A percentile compares a stretch with the other conserved stretches of the same genome.
Evolutionary conservation across 2,888 invertebrate species (phyloP).

Genomic region (Plebejus argus): DNA sequence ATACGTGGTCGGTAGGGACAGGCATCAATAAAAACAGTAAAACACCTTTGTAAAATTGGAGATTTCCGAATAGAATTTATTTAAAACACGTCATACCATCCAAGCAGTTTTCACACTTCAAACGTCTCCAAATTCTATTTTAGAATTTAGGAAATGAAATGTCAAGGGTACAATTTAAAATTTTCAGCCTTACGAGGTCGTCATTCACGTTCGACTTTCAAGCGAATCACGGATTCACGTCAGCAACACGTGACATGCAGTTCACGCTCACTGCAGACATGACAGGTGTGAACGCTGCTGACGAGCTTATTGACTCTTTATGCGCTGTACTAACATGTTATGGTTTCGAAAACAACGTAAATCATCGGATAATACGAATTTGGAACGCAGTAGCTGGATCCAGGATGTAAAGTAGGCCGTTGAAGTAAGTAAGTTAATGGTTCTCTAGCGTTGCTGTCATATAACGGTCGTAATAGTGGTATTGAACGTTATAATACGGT

Average conservation of each 20-base stretch:
- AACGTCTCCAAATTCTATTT: background rate
- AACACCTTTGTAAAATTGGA: background rate
- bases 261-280: constrained; percentile 34
- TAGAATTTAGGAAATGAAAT: constrained; percentile 30
- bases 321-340: background rate
- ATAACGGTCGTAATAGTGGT: no score
- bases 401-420: no score
- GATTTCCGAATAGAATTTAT: background rate
- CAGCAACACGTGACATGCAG: constrained; percentile 34
- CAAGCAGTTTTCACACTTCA: background rate
- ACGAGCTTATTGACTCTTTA: constrained; percentile 26
- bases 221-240: constrained; percentile 35
- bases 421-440: no score
- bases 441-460: no score
- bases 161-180: constrained; percentile 30
- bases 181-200: constrained; percentile 29
- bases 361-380: background rate
- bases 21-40: background rate
- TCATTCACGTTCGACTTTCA: constrained; percentile 26
- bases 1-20: background rate
- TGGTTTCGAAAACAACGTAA: constrained; percentile 12
- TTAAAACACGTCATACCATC: background rate
- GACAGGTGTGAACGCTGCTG: constrained; percentile 36
- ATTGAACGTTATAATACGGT: no score
- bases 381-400: background rate